Evolutionary conservation across 2,797 vertebrate species (phyloP).

Genomic region (Micrastur ruficollis): DNA sequence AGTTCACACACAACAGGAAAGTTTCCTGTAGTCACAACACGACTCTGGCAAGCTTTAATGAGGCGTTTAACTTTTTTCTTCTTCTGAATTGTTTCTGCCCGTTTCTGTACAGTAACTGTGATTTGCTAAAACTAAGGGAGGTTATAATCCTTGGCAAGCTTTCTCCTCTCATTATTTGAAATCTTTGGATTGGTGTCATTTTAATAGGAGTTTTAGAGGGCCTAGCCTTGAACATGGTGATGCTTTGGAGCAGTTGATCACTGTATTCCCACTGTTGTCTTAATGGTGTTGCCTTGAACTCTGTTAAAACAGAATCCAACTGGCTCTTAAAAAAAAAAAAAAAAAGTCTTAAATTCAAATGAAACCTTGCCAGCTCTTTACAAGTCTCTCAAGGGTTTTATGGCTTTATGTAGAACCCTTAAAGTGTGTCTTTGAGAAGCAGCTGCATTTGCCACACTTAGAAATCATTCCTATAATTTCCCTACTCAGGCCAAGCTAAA

Average conservation of each 20-base stretch:
- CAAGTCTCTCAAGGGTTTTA: conserved; percentile 20
- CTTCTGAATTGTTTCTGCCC: neutral
- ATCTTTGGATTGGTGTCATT: neutral
- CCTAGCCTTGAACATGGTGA: neutral
- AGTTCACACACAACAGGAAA: neutral
- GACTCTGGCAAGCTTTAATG: neutral
- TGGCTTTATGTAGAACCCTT: conserved; percentile 17
- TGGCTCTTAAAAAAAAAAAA: neutral
- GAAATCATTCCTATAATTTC: conserved; percentile 23
- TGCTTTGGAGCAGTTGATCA: neutral
- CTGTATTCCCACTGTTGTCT: neutral
- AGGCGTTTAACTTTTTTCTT: neutral
- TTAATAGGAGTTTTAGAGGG: neutral
- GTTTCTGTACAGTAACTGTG: neutral
- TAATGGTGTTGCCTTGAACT: conserved; percentile 1
- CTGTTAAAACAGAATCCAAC: neutral
- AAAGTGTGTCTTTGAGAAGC: conserved; percentile 41
- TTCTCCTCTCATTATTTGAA: neutral
- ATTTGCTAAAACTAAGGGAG: neutral
- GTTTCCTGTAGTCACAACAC: neutral
- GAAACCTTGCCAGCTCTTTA: conserved; percentile 41
- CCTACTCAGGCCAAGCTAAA: conserved; percentile 47
- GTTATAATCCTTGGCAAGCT: neutral
- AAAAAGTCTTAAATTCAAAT: neutral
- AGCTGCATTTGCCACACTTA: conserved; percentile 46